These are phyloP conservation scores for Dolichallabes microphthalmus DNA, from an alignment of 2,113 vertebrate genomes.

Conservation along the genomic window DNA sequence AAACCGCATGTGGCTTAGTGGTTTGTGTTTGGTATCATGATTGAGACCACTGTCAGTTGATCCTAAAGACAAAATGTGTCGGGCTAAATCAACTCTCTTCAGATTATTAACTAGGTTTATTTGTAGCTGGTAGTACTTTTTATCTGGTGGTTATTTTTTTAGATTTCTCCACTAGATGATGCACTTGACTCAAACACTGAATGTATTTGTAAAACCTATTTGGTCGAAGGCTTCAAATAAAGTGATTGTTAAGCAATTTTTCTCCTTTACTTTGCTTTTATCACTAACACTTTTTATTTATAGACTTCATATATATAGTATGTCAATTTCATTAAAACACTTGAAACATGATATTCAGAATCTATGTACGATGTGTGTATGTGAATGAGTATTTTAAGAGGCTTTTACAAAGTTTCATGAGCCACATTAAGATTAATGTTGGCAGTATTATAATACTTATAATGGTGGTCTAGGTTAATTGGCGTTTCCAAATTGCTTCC, in stretches of 20 bases:
- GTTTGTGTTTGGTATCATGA: neutral
- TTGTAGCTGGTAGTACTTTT: neutral
- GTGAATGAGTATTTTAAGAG: too few relatives aligned
- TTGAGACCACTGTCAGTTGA: neutral
- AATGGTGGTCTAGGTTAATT: too few relatives aligned
- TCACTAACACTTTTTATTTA: neutral
- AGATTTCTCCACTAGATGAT: constrained; percentile 23
- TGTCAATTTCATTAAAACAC: neutral
- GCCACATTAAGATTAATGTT: neutral
- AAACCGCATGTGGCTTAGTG: constrained; percentile 5
- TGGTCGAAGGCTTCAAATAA: constrained; percentile 30
- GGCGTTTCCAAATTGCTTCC: too few relatives aligned
- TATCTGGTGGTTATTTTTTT: neutral
- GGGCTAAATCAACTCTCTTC: neutral
- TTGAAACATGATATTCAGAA: neutral
- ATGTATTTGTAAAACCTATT: neutral
- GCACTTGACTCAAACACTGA: constrained; percentile 3
- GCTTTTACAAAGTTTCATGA: neutral
- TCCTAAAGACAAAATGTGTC: neutral
- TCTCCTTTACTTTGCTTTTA: neutral
- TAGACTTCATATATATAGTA: neutral
- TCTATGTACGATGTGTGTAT: neutral
- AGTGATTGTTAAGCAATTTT: constrained; percentile 13
- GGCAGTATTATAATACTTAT: neutral
- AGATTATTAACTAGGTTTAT: neutral